Evolutionary conservation across 2,888 invertebrate species (phyloP).

Genomic region (Lepeophtheirus nordmannii): DNA sequence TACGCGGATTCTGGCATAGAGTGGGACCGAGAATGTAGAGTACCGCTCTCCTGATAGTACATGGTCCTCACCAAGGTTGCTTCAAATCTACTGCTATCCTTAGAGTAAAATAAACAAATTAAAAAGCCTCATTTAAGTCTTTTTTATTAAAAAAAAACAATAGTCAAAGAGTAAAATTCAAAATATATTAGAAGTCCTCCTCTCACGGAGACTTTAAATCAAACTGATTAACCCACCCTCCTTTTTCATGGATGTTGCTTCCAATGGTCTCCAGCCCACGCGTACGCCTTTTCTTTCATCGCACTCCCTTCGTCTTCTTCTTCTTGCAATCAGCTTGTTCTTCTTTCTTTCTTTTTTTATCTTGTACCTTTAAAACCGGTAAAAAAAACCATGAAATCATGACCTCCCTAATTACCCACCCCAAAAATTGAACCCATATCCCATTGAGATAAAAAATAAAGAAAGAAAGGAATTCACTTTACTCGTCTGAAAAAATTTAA

Average conservation of each 20-base stretch:
- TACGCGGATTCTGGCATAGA: slow-evolving; percentile 24
- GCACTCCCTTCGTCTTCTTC: too few relatives aligned
- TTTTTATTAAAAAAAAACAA: not conserved
- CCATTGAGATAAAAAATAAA: too few relatives aligned
- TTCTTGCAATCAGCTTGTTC: not conserved
- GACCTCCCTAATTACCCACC: too few relatives aligned
- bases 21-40: slow-evolving; percentile 15
- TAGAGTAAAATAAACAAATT: not conserved
- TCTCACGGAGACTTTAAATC: not conserved
- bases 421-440: too few relatives aligned
- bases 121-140: not conserved
- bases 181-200: not conserved
- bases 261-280: too few relatives aligned
- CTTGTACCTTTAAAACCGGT: slow-evolving; percentile 6
- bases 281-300: too few relatives aligned
- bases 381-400: not conserved
- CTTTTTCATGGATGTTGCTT: not conserved
- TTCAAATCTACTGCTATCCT: not conserved
- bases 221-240: not conserved
- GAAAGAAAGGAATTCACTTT: too few relatives aligned
- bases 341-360: not conserved
- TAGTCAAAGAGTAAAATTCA: too few relatives aligned
- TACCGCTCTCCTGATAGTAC: slow-evolving; percentile 6
- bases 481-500: too few relatives aligned
- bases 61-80: not conserved